Base-by-base conservation (phyloP, 2,113 vertebrate genomes). In the Strigops habroptila region DNA sequence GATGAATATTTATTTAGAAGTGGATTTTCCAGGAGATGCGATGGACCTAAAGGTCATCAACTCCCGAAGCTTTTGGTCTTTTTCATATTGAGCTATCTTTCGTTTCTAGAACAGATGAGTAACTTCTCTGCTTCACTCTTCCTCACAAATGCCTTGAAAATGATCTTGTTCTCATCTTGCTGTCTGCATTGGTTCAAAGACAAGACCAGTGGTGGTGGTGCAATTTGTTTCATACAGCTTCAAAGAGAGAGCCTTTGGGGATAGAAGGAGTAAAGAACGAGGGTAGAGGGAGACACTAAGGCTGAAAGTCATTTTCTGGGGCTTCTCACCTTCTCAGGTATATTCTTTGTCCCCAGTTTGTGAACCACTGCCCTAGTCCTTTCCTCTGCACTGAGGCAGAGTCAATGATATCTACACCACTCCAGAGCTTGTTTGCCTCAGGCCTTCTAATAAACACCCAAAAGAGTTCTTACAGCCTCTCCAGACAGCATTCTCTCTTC, bases 361-460 rank as follows among this genome's bases (percentile, higher is more conserved):
- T 24, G 33, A 89, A 67, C 21, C 23, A 86, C 37, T 86, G 60
- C 30, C 74, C 27, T 55, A 57, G 33, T 22, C 30, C 35, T 30
- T 76, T 86, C 65, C 69, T 86, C 49, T 82, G 67, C 37, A 60
- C 28, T 49, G n/a, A 52, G 43, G 51, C 55, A 93, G 77, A 86
- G 69, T 22, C 75, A 70, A 70, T 41, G 69, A 81, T 44, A 84
- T 51, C 65, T 60, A 78, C 35, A 91, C 3, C n/a, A 48, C 52
- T 71, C 31, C 1, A 3, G 44, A 92, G 77, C 9, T 48, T 68
- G 81, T 75, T 92, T 82, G 86, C 92, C 76, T 95, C 49, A 2
- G 76, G 94, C 91, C 68, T 87, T 91, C 82, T 87, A 76, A 91
- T 85, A 91, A 91, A 93, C 57, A 92, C 84, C 77, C 65, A 88